Evolutionary conservation across 1,140 invertebrate species (phyloP).

Genomic region (Littorina saxatilis): DNA sequence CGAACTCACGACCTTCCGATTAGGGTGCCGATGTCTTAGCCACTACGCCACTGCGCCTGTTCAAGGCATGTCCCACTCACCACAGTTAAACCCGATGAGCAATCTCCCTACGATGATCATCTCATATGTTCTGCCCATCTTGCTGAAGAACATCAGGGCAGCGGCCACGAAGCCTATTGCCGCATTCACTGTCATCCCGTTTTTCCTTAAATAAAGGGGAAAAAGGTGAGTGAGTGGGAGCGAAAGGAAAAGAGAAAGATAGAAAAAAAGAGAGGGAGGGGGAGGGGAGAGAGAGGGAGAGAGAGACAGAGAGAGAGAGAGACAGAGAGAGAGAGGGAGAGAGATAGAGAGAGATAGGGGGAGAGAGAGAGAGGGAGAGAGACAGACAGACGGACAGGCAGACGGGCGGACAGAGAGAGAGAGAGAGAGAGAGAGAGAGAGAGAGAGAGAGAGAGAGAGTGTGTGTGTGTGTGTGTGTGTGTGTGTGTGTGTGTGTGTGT

Average conservation of each 20-base stretch:
- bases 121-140: conserved; percentile 94
- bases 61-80: conserved; percentile 49
- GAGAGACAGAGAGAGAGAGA: neutral
- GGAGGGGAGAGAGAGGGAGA: neutral
- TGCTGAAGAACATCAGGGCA: conserved; percentile 96
- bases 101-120: conserved; percentile 97
- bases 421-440: no score
- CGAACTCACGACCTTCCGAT: no score
- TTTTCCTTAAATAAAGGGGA: conserved; percentile 84
- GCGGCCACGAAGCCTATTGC: conserved; percentile 94
- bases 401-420: no score
- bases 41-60: no score
- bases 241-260: neutral
- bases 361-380: no score
- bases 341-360: no score
- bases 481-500: no score
- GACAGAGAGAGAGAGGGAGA: conserved; percentile 8
- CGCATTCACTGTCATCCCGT: conserved; percentile 96
- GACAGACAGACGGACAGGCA: no score
- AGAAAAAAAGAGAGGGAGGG: neutral
- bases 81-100: conserved; percentile 89
- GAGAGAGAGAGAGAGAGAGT: no score
- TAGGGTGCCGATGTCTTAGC: no score
- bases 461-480: no score
- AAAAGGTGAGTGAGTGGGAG: neutral